phyloP scores from a whole-genome alignment of 2,888 invertebrate genomes.

The Mythimna pallens region DNA sequence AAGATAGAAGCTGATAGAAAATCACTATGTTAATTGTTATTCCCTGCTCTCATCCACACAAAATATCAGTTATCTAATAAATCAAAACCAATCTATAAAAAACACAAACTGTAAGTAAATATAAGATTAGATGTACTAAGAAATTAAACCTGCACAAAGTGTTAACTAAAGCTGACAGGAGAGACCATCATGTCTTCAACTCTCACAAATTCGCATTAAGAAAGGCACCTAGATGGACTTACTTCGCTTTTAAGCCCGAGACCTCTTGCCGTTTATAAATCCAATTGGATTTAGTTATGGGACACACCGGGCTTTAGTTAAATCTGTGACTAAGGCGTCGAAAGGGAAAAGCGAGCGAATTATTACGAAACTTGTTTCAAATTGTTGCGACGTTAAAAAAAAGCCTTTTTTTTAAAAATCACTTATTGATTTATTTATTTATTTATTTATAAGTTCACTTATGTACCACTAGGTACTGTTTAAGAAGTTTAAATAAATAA shows the following conservation, averaged over 20 bases:
- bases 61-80: constrained; percentile 15
- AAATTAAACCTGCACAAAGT: constrained; percentile 60
- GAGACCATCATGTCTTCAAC: constrained; percentile 63
- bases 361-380: too few relatives aligned
- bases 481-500: too few relatives aligned
- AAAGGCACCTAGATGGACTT: constrained; percentile 67
- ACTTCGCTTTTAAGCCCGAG: constrained; percentile 73
- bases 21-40: neutral
- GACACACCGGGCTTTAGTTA: constrained; percentile 63
- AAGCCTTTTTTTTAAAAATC: too few relatives aligned
- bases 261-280: constrained; percentile 77
- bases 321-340: constrained; percentile 7
- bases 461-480: too few relatives aligned
- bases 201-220: constrained; percentile 73
- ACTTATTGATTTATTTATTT: too few relatives aligned
- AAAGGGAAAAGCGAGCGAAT: neutral
- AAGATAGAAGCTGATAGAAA: neutral
- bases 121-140: constrained; percentile 45
- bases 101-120: constrained; percentile 30
- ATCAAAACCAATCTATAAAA: constrained; percentile 48
- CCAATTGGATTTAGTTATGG: constrained; percentile 76
- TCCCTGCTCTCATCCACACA: neutral
- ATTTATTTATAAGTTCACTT: too few relatives aligned
- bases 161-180: constrained; percentile 65
- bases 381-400: too few relatives aligned